Conservation (phyloP, 2,888 invertebrate species). For the Dexiosoma caninum region DNA sequence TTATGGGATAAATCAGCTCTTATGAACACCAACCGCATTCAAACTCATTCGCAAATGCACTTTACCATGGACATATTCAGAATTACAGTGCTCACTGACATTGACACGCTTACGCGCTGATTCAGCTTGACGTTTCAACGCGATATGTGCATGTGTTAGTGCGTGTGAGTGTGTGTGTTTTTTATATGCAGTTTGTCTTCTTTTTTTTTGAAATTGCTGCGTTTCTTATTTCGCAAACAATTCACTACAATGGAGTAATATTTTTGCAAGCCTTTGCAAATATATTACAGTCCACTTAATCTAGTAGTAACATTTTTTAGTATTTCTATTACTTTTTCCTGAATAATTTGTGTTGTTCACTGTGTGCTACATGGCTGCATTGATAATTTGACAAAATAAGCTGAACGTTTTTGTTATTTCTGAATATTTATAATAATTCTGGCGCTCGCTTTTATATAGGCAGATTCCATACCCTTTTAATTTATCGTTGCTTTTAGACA, state of each 20-base stretch:
- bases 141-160: neutral
- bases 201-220: slow-evolving; percentile 35
- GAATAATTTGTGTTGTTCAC: slow-evolving; percentile 2
- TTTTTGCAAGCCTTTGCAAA: slow-evolving; percentile 56
- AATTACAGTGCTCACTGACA: slow-evolving; percentile 46
- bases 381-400: neutral
- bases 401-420: too few relatives aligned
- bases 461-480: too few relatives aligned
- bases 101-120: slow-evolving; percentile 61
- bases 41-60: slow-evolving; percentile 33
- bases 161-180: neutral
- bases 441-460: too few relatives aligned
- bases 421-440: too few relatives aligned
- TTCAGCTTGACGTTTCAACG: slow-evolving; percentile 61
- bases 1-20: slow-evolving; percentile 42
- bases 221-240: slow-evolving; percentile 50
- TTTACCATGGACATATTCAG: neutral
- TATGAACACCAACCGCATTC: slow-evolving; percentile 45
- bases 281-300: slow-evolving; percentile 60
- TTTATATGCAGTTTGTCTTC: too few relatives aligned
- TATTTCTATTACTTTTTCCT: slow-evolving; percentile 17
- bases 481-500: too few relatives aligned
- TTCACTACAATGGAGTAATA: slow-evolving; percentile 49
- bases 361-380: neutral
- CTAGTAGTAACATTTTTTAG: slow-evolving; percentile 49